Evolutionary conservation across 2,113 vertebrate genomes (phyloP), one percentile per base, ranked within the genome.

Genomic region (Rhipidura dahli): DNA sequence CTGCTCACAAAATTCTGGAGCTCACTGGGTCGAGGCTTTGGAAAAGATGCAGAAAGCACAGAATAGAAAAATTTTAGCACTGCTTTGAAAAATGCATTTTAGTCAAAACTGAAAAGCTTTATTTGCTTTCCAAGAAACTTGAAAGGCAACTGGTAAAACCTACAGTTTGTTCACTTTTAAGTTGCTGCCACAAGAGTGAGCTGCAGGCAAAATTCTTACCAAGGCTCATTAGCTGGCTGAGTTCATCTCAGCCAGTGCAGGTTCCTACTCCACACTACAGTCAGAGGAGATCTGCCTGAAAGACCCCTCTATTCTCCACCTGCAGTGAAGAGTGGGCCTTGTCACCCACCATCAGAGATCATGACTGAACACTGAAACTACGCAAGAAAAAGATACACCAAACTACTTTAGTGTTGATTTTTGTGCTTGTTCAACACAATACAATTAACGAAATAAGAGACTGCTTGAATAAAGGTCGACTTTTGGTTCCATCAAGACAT

Each of bases 401-500:
- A 53, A 59, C 28, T 45, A 33, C 39, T 71, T 82, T 10, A 37
- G 39, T 20, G 7, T 6, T 60, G 5, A 21, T 69, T 78, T 73
- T 82, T 79, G 31, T 57, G 21, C 54, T 61, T 70, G 31, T 44
- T 87, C 45, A 56, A 31, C 17, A 73, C 9, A 37, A 33, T 33
- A 33, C 10, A 17, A 28, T 33, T 44, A 57, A 65, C 37, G 26
- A 65, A 83, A 59, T 42, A 8, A 44, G 39, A 68, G 26, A 65
- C 7, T 27, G 16, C 12, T 45, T 59, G 13, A 33, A 60, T 37
- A 57, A 84, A 81, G 40, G 22, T 7, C 0, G 0, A 37, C 13
- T 82, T 89, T 42, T 66, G 21, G 18, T 12, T 90, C 42, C 45
- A 77, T n/a, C 77, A 60, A 78, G 27, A 81, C 42, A 77, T 0